A percentile compares a stretch with the other conserved stretches of the same genome.
Conservation (phyloP, 2,113 vertebrate species). For the Phyllostomus hastatus region DNA sequence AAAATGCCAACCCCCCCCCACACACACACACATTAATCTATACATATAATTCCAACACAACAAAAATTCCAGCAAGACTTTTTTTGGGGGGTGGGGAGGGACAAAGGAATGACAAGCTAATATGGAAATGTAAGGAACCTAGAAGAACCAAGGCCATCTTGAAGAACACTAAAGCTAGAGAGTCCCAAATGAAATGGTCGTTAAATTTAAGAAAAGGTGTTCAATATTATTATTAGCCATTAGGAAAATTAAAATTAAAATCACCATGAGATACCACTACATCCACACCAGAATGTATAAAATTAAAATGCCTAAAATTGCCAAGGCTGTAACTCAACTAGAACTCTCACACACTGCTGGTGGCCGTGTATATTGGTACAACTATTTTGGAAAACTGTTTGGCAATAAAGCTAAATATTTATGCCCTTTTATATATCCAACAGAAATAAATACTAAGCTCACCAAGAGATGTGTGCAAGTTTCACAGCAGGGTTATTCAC, state of each 20-base stretch:
- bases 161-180: neutral
- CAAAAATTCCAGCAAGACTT: neutral
- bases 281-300: neutral
- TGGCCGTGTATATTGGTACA: neutral
- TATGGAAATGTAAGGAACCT: neutral
- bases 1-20: neutral
- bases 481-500: neutral
- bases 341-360: neutral
- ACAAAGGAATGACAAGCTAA: neutral
- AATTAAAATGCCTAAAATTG: conserved; percentile 42
- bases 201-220: neutral
- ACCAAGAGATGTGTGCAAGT: neutral
- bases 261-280: neutral
- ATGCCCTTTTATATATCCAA: neutral
- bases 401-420: neutral
- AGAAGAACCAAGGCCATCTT: neutral
- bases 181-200: neutral
- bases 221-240: neutral
- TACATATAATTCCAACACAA: neutral
- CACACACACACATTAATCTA: neutral
- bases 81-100: too few species aligned
- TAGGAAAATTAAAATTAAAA: conserved; percentile 30
- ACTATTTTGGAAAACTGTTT: neutral
- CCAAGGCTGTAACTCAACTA: neutral
- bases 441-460: neutral